phyloP scores from a whole-genome alignment of 2,888 invertebrate genomes.

The Orthosia gracilis region DNA sequence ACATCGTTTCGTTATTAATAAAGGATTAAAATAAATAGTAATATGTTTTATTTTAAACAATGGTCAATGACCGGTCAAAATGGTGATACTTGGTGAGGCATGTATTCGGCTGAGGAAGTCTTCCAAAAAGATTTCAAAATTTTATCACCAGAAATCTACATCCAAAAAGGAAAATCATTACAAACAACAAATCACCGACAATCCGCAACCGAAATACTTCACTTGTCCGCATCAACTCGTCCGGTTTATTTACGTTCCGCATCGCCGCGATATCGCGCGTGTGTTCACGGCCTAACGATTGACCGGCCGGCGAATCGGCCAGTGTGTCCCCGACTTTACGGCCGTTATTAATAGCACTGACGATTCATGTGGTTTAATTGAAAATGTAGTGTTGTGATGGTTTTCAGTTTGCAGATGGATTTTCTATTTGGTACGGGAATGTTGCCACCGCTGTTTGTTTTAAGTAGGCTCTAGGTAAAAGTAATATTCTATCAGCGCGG shows the following conservation, averaged over 20 bases:
- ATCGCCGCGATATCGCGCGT: slow-evolving; percentile 44
- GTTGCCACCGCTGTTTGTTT: background rate
- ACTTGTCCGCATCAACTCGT: slow-evolving; percentile 31
- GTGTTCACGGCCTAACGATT: slow-evolving; percentile 51
- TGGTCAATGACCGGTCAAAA: too few relatives aligned
- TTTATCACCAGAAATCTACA: background rate
- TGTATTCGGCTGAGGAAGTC: too few relatives aligned
- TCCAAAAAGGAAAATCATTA: slow-evolving; percentile 14
- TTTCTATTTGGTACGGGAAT: slow-evolving; percentile 12
- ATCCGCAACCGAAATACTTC: slow-evolving; percentile 35
- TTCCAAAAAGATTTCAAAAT: background rate
- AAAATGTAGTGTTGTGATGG: slow-evolving; percentile 38
- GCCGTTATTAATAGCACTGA: slow-evolving; percentile 53
- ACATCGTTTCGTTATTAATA: too few relatives aligned
- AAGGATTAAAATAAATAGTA: too few relatives aligned
- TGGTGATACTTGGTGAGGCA: too few relatives aligned
- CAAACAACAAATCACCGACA: slow-evolving; percentile 36
- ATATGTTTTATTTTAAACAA: too few relatives aligned
- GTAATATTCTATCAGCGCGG: too few relatives aligned
- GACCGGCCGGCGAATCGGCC: slow-evolving; percentile 52
- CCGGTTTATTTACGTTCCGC: slow-evolving; percentile 54
- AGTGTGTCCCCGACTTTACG: slow-evolving; percentile 60
- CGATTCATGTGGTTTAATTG: slow-evolving; percentile 56
- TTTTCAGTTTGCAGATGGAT: slow-evolving; percentile 32
- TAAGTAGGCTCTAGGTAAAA: too few relatives aligned